Evolutionary conservation across 2,113 vertebrate species (phyloP).

Genomic region (Reinhardtius hippoglossoides): DNA sequence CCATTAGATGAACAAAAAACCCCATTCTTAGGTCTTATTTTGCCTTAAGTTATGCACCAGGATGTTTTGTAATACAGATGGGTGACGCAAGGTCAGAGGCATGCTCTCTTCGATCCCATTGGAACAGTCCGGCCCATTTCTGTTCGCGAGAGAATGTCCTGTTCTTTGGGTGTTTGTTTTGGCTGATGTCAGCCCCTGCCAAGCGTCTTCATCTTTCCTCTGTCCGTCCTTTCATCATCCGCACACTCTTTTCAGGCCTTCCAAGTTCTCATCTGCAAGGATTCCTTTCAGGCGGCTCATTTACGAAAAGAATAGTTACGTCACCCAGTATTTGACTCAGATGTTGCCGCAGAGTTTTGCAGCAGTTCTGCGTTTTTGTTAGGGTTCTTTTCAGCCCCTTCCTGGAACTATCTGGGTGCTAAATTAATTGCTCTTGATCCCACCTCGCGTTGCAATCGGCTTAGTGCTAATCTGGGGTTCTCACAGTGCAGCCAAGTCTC

Average conservation of each 20-base stretch:
- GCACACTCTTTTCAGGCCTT: slow-evolving; percentile 47
- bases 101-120: slow-evolving; percentile 47
- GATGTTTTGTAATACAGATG: slow-evolving; percentile 55
- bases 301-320: slow-evolving; percentile 46
- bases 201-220: slow-evolving; percentile 68
- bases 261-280: slow-evolving; percentile 43
- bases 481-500: slow-evolving; percentile 68
- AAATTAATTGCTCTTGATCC: slow-evolving; percentile 80
- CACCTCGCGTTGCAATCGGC: slow-evolving; percentile 75
- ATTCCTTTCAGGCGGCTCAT: slow-evolving; percentile 26
- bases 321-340: slow-evolving; percentile 34
- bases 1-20: not conserved
- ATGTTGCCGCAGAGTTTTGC: slow-evolving; percentile 33
- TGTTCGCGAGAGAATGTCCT: slow-evolving; percentile 75
- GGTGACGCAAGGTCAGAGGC: slow-evolving; percentile 58
- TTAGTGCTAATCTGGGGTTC: slow-evolving; percentile 79
- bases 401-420: slow-evolving; percentile 77
- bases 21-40: slow-evolving; percentile 4
- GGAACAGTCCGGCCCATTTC: slow-evolving; percentile 67
- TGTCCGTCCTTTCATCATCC: slow-evolving; percentile 52
- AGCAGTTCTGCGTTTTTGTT: slow-evolving; percentile 42
- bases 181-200: slow-evolving; percentile 68
- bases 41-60: slow-evolving; percentile 22
- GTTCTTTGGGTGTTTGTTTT: slow-evolving; percentile 81
- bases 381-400: slow-evolving; percentile 56